A percentile compares a stretch with the other conserved stretches of the same genome.
Evolutionary conservation across 2,113 vertebrate genomes (phyloP).

Genomic region (Lepus americanus): DNA sequence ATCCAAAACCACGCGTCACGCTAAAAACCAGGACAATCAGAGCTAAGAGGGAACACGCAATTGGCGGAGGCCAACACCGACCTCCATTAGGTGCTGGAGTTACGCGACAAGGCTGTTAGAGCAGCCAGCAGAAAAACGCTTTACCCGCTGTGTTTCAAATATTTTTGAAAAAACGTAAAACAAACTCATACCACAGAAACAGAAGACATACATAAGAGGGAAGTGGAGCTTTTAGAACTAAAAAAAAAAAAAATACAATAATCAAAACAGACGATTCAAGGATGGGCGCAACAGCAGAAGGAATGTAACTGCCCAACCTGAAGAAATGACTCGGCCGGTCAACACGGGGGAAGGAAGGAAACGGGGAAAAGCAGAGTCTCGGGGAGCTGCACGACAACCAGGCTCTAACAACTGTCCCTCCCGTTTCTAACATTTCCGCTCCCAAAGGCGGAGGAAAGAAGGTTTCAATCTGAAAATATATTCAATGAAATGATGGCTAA

Average conservation of each 20-base stretch:
- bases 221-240: not conserved
- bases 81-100: not conserved
- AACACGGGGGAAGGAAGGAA: not conserved
- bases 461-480: not conserved
- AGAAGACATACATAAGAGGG: not conserved
- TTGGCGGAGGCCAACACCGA: not conserved
- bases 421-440: no score
- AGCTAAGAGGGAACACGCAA: not conserved
- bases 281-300: not conserved
- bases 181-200: not conserved
- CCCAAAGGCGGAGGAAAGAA: not conserved
- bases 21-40: not conserved
- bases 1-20: not conserved
- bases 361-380: not conserved
- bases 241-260: not conserved
- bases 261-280: not conserved
- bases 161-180: not conserved
- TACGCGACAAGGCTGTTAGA: not conserved
- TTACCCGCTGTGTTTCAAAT: not conserved
- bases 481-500: not conserved
- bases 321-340: not conserved
- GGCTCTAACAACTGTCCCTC: no score
- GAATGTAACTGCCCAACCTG: not conserved
- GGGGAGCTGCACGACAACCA: not conserved
- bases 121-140: not conserved